phyloP scores from a whole-genome alignment of 2,888 invertebrate genomes.

The Quadroppia sp. region DNA sequence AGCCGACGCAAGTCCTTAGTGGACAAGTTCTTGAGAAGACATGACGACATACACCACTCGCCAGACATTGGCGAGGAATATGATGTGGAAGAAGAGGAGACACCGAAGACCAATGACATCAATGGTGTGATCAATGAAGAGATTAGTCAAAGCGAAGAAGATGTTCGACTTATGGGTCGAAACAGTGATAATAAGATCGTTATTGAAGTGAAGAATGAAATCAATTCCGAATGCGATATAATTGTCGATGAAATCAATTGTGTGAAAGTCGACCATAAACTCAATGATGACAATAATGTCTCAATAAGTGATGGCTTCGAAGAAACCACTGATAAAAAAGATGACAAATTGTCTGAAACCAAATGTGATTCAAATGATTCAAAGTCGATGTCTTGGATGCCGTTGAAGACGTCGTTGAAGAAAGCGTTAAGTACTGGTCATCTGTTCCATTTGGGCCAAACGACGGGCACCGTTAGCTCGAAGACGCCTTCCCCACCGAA shows the following conservation, averaged over 20 bases:
- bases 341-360: not conserved
- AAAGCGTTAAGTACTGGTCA: slow-evolving; percentile 16
- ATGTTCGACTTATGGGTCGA: not conserved
- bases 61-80: not conserved
- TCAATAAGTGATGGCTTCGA: not conserved
- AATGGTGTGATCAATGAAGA: slow-evolving; percentile 17
- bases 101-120: not conserved
- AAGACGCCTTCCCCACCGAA: slow-evolving; percentile 12
- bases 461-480: not conserved
- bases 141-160: slow-evolving; percentile 31
- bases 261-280: not conserved
- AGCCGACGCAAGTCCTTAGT: slow-evolving; percentile 37
- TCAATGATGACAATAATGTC: not conserved
- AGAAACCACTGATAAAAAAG: not conserved
- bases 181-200: not conserved
- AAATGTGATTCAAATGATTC: not conserved
- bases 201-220: slow-evolving; percentile 18
- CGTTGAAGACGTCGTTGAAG: not conserved
- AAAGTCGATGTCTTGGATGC: slow-evolving; percentile 21
- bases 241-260: not conserved
- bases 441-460: not conserved
- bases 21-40: slow-evolving; percentile 31
- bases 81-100: slow-evolving; percentile 10
- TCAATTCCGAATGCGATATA: not conserved
- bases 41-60: not conserved